Evolutionary conservation across 2,888 invertebrate species (phyloP).

Genomic region (Trissolcus japonicus): DNA sequence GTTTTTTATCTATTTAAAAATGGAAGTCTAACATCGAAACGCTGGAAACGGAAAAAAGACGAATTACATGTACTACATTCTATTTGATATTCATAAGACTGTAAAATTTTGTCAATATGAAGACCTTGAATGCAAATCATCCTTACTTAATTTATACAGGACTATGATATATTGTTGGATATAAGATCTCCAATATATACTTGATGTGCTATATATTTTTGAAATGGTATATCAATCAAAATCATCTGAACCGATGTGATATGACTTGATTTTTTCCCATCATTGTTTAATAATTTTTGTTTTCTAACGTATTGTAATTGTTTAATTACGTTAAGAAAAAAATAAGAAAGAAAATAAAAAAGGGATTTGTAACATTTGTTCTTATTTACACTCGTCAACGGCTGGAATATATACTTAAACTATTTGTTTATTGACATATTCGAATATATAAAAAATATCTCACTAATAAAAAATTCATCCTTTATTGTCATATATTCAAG

Average conservation of each 20-base stretch:
- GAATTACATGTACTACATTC: background rate
- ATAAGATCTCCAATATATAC: background rate
- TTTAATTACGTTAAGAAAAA: no score
- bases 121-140: no score
- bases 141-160: no score
- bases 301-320: no score
- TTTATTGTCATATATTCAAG: conserved; percentile 20
- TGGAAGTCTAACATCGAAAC: conserved; percentile 38
- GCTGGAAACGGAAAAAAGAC: background rate
- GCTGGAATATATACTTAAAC: conserved; percentile 27
- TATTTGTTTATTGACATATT: conserved; percentile 41
- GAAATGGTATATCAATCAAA: no score
- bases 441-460: conserved; percentile 41
- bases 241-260: no score
- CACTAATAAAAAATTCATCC: conserved; percentile 13
- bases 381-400: conserved; percentile 30
- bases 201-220: background rate
- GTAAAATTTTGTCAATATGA: no score
- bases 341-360: no score
- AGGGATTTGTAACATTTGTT: no score
- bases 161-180: no score
- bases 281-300: no score
- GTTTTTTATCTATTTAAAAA: conserved; percentile 18
- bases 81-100: background rate
- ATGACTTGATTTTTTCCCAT: no score